phyloP scores from a whole-genome alignment of 2,113 vertebrate species.

The Poecilia latipinna region DNA sequence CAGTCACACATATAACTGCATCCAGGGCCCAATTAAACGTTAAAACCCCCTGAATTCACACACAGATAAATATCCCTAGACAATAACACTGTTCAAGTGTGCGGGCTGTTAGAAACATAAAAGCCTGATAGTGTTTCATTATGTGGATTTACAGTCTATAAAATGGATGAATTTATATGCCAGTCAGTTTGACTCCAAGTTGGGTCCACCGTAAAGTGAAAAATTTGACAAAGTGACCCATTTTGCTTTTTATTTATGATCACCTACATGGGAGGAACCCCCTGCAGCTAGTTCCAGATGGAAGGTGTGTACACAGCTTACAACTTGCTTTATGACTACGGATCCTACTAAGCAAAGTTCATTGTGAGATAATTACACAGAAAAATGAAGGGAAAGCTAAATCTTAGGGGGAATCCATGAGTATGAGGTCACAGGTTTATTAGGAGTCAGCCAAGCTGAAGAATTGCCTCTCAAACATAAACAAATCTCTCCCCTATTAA shows the following conservation, averaged over 20 bases:
- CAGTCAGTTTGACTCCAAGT: constrained; percentile 8
- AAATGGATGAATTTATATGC: constrained; percentile 52
- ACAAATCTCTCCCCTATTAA: constrained; percentile 18
- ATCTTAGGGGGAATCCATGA: not conserved
- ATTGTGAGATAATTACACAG: constrained; percentile 21
- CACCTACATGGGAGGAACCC: constrained; percentile 39
- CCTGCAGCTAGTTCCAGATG: constrained; percentile 43
- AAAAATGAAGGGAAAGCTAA: constrained; percentile 31
- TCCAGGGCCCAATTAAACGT: constrained; percentile 10
- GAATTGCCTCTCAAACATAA: constrained; percentile 48
- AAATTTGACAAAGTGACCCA: constrained; percentile 38
- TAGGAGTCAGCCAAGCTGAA: constrained; percentile 8
- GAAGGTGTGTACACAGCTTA: constrained; percentile 32
- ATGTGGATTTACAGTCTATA: constrained; percentile 53
- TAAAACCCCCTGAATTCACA: constrained; percentile 27
- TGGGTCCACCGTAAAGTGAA: constrained; percentile 40
- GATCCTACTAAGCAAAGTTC: constrained; percentile 19
- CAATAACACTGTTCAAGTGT: constrained; percentile 38
- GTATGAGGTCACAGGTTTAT: constrained; percentile 28
- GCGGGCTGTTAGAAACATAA: constrained; percentile 18
- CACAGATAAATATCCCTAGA: constrained; percentile 44
- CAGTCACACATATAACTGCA: constrained; percentile 9
- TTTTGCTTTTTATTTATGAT: constrained; percentile 53
- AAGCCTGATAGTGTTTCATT: constrained; percentile 50
- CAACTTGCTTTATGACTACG: constrained; percentile 13